Percentiles rank a stretch among this genome's conserved stretches.
These are phyloP conservation scores for Venustoraphidia nigricollis DNA, from an alignment of 2,888 invertebrate species.

Conservation along the genomic window DNA sequence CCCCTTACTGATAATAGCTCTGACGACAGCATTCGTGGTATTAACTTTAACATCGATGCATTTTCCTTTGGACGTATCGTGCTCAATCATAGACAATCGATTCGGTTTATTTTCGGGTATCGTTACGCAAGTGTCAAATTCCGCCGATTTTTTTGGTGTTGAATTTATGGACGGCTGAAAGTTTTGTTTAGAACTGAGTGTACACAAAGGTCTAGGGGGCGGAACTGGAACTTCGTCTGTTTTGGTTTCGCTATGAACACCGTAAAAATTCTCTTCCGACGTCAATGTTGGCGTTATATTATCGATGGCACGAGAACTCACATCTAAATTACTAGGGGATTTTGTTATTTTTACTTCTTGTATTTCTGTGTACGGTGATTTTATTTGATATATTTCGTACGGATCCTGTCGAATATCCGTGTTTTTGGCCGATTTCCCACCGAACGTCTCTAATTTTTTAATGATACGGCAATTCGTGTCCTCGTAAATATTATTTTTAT, in stretches of 20 bases:
- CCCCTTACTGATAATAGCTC: slow-evolving; percentile 42
- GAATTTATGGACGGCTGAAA: too few species aligned
- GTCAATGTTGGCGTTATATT: slow-evolving; percentile 21
- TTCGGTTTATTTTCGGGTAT: too few species aligned
- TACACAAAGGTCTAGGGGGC: slow-evolving; percentile 18
- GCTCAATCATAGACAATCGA: too few species aligned
- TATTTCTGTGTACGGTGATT: not conserved
- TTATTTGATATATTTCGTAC: not conserved
- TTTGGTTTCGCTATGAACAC: not conserved
- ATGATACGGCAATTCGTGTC: too few species aligned
- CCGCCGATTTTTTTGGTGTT: too few species aligned
- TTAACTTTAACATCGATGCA: slow-evolving; percentile 24
- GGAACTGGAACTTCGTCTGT: slow-evolving; percentile 18
- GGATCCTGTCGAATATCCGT: too few species aligned
- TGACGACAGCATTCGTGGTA: slow-evolving; percentile 32
- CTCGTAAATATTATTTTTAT: too few species aligned
- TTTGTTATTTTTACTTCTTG: not conserved
- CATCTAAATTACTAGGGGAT: not conserved
- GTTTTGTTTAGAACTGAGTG: slow-evolving; percentile 11
- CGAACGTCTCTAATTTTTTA: too few species aligned
- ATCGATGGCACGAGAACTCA: slow-evolving; percentile 16
- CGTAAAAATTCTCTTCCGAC: slow-evolving; percentile 9
- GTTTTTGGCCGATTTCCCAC: too few species aligned
- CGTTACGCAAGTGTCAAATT: too few species aligned
- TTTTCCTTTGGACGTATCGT: too few species aligned